Conservation (phyloP, 2,113 vertebrate genomes). For the Dolichotis patagonum region DNA sequence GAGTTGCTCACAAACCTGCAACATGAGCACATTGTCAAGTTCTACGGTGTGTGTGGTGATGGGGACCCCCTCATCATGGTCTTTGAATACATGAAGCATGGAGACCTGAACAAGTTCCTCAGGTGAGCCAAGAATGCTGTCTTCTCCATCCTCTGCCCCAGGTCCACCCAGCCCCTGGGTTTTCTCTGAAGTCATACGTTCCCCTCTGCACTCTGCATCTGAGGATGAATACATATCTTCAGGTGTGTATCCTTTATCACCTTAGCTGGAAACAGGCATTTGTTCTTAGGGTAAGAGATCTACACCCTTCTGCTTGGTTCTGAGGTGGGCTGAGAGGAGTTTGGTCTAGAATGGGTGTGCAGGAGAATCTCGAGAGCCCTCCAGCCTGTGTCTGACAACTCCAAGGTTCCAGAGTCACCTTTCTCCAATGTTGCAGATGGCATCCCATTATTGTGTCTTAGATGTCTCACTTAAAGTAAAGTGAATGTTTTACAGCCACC, state of each 20-base stretch:
- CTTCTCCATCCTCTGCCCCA: fast-evolving
- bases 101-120: constrained; percentile 98
- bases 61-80: constrained; percentile 99
- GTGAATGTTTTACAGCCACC: not conserved
- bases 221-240: not conserved
- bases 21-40: constrained; percentile 98
- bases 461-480: not conserved
- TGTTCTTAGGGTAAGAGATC: not conserved
- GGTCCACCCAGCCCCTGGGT: fast-evolving
- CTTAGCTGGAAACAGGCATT: not conserved
- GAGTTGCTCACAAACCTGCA: constrained; percentile 98
- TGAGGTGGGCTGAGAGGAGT: not conserved
- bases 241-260: too few relatives aligned
- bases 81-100: constrained; percentile 99
- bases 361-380: not conserved
- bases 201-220: not conserved
- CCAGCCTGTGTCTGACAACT: not conserved
- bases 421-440: not conserved
- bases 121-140: constrained; percentile 84
- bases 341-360: not conserved
- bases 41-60: constrained; percentile 96
- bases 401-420: not conserved
- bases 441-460: not conserved
- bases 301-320: not conserved
- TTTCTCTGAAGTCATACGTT: not conserved